Conservation (phyloP, 2,888 invertebrate genomes). For the Eristalis intricaria region DNA sequence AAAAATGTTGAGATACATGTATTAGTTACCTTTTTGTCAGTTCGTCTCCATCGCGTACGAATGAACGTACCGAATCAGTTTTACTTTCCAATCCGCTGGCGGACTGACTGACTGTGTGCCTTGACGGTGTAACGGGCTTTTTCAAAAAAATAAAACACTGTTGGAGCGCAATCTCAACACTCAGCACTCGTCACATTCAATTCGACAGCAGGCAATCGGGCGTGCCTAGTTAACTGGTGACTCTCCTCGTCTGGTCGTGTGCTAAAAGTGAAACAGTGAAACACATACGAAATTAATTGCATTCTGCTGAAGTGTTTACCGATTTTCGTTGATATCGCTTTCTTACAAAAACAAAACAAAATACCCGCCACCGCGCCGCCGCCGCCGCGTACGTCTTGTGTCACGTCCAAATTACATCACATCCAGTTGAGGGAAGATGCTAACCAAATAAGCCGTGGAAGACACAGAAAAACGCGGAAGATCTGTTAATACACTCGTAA, state of each 20-base stretch:
- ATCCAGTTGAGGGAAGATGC: constrained; percentile 38
- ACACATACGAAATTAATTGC: background rate
- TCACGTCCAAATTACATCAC: constrained; percentile 22
- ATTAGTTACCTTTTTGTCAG: constrained; percentile 65
- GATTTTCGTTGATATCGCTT: background rate
- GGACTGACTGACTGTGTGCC: constrained; percentile 12
- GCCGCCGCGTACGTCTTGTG: background rate
- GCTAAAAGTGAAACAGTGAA: background rate
- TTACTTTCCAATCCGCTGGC: constrained; percentile 74
- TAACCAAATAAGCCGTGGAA: constrained; percentile 32
- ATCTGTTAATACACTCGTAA: constrained; percentile 17
- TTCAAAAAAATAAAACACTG: constrained; percentile 61
- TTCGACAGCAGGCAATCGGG: constrained; percentile 15
- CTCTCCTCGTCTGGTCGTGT: background rate
- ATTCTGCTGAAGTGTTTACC: background rate
- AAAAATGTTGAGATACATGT: constrained; percentile 52
- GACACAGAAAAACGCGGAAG: constrained; percentile 14
- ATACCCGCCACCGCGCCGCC: background rate
- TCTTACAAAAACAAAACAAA: background rate
- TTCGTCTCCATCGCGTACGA: constrained; percentile 35
- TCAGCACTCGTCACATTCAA: background rate
- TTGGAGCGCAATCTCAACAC: constrained; percentile 51
- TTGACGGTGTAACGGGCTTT: constrained; percentile 64
- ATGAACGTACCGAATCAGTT: constrained; percentile 33
- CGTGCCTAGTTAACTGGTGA: background rate